Percentiles rank a stretch among this genome's conserved stretches.
phyloP scores from a whole-genome alignment of 2,888 invertebrate species.

The Trissolcus brochymenae region DNA sequence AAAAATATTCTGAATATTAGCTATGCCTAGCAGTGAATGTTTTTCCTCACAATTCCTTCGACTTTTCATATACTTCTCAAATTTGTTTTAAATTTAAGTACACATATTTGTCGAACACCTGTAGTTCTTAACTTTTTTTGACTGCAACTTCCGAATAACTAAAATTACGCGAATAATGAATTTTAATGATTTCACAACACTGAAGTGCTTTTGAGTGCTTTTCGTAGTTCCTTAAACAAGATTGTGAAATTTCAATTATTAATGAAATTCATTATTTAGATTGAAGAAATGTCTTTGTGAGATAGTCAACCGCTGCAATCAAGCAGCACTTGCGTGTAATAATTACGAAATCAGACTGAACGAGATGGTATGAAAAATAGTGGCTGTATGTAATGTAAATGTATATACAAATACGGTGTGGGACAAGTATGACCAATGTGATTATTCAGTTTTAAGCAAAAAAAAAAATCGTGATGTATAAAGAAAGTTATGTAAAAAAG shows the following conservation, averaged over 20 bases:
- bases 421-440: conserved; percentile 35
- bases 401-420: conserved; percentile 35
- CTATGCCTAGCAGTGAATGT: neutral
- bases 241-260: conserved; percentile 28
- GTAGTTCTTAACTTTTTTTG: no score
- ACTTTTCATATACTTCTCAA: neutral
- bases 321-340: conserved; percentile 33
- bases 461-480: conserved; percentile 47
- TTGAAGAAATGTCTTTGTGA: conserved; percentile 37
- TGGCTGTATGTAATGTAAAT: conserved; percentile 22
- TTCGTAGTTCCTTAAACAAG: conserved; percentile 36
- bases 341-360: conserved; percentile 32
- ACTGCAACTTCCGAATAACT: neutral
- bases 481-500: conserved; percentile 57
- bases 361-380: conserved; percentile 28
- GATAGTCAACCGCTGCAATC: conserved; percentile 38
- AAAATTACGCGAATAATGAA: neutral
- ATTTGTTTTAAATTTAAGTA: no score
- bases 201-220: conserved; percentile 43
- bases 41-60: neutral
- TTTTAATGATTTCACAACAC: conserved; percentile 22
- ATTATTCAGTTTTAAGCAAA: conserved; percentile 32
- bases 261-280: conserved; percentile 26
- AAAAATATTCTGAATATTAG: conserved; percentile 25
- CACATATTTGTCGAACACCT: no score